Evolutionary conservation across 2,113 vertebrate genomes (phyloP), one percentile per base, ranked within the genome.

Genomic region (Tragelaphus imberbis): DNA sequence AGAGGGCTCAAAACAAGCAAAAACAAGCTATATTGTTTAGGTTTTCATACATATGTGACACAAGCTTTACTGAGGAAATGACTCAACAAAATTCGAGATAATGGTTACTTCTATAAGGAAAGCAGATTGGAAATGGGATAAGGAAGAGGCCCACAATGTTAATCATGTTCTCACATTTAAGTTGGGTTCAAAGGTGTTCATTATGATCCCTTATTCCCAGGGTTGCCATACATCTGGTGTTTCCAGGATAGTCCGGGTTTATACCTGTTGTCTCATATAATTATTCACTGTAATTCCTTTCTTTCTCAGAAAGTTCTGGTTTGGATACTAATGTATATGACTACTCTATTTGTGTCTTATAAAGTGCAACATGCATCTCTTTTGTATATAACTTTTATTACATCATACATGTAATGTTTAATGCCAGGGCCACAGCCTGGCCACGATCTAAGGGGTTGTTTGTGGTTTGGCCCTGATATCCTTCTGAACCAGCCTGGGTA

Each of bases 261-360:
- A 40, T 0, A 85, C 15, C n/a, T 95, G 21, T 53, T 84, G 36
- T 92, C 47, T 6, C 47, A 82, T 25, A 27, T 65, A 90, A 81
- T 59, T 51, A 91, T 85, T 75, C 19, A 63, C 79, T 21, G 6
- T 11, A 92, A 94, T 11, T 30, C 40, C 36, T 82, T 87, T 27
- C 61, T 86, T 82, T 94, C 82, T 96, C n/a, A 77, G 65, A 91
- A 87, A 94, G 13, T 93, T 55, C 40, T 91, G 90, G 58, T 81
- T 81, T 93, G 68, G 25, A 89, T 81, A 81, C 84, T 84, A 97
- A 88, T 81, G 81, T n/a, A 68, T 63, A 33, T 40, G 21, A 90
- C 36, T 55, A 49, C 36, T 8, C 25, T 79, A 63, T 49, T 81
- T 44, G 75, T 82, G 95, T 87, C 61, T 89, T 82, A 84, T 53